Evolutionary conservation across 2,888 invertebrate species (phyloP), one percentile per base, ranked within the genome.

Genomic region (Ophion costatus): DNA sequence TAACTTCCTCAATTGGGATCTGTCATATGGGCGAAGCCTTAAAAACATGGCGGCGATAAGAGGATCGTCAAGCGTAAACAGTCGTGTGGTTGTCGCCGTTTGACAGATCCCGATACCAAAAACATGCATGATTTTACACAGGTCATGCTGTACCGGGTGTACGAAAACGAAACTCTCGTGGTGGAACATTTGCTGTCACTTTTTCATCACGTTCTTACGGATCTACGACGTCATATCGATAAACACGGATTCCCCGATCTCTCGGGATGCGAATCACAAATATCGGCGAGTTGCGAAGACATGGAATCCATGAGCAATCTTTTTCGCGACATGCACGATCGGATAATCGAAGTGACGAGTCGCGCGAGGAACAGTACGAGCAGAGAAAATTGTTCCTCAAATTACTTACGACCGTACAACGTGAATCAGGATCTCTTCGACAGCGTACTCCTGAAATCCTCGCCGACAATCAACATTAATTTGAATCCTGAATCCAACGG

Each of bases 401-500:
- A 82, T 74, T 38, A 80, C 20, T 5, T 51, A 4, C 6, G n/a
- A 0, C 22, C 38, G 14, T 51, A 71, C 22, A 76, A 82, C 20
- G 33, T 80, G 24, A 67, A 87, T 22, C 61, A 82, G 6, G 85
- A 88, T 42, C 80, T 88, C 17, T 87, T 88, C 67, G 86, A 89
- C 80, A 89, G 88, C 45, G 84, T 89, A 20, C 86, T 92, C n/a
- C 88, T 93, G 9, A 89, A 91, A 87, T 87, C 90, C 2, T 92
- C 93, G 0, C 93, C 93, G 38, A 87, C 85, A 10, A 90, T 92
- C 14, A 89, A 90, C 79, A 88, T 93, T 6, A 89, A 90, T 82
- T 87, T 83, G 10, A 87, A 89, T 67, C 80, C 63, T 29, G 82
- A 83, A 24, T 61, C 85, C 4, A 87, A 88, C 24, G 85, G 78